Evolutionary conservation across 2,113 vertebrate genomes (phyloP), one percentile per base, ranked within the genome.

Genomic region (Misgurnus anguillicaudatus): DNA sequence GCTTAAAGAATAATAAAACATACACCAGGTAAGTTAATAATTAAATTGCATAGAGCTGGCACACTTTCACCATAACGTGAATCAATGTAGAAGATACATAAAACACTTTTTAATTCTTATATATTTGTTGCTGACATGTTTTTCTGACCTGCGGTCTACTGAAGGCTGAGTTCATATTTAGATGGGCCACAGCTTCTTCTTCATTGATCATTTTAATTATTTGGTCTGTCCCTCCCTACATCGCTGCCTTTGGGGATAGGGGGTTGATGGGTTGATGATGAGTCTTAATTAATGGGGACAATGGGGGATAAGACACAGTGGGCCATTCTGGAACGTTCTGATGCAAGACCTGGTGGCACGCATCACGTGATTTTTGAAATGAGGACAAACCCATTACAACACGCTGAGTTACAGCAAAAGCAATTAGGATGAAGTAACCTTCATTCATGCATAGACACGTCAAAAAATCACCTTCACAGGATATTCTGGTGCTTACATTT

Each of bases 191-290:
- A 91, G 85, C 90, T 89, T 89, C 86, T 90, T 31, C 89, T 85
- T 92, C 91, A 86, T 91, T 90, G 84, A 93, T 91, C 88, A 89
- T 88, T 92, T 91, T 91, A 93, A 94, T 93, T 93, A 92, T 90
- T 92, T 92, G 91, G 45, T 89, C 88, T 84, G 87, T 86, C 87
- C 91, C 79, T 86, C 89, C 94, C 91, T 90, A 88, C 24, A 31
- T 31, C 24, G 24, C 24, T 31, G 24, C 48, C 48, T 57, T 57
- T n/a, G 53, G 17, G 53, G 53, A 9, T 6, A 57, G 86, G 79
- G 87, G 90, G 92, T 88, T 77, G 77, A 84, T 68, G 8, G 80
- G 82, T 82, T 66, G 64, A 90, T 90, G 80, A 86, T 84, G 87
- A 84, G 89, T 90, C 90, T 91, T 94, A 94, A 94, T 93, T 94